phyloP scores from a whole-genome alignment of 2,797 vertebrate species.

The Sebastes elongatus region DNA sequence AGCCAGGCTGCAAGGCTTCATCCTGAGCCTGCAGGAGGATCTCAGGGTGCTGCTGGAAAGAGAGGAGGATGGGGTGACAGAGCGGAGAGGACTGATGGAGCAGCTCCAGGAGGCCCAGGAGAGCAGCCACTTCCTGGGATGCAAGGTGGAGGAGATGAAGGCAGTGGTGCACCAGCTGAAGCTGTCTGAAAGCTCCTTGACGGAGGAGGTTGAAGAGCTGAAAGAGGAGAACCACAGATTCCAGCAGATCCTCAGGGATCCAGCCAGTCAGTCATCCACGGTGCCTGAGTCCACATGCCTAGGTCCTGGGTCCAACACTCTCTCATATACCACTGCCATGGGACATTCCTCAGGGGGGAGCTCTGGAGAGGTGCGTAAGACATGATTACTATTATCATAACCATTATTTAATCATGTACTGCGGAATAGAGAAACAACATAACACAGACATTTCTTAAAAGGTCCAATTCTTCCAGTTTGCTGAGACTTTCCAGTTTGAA shows the following conservation, averaged over 20 bases:
- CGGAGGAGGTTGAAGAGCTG: conserved; percentile 78
- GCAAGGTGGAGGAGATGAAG: conserved; percentile 81
- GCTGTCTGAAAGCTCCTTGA: conserved; percentile 76
- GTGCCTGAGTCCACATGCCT: background rate
- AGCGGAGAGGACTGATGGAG: conserved; percentile 65
- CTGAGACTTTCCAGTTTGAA: background rate
- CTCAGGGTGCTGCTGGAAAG: conserved; percentile 75
- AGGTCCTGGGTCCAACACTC: background rate
- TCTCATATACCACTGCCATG: background rate
- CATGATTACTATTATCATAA: background rate
- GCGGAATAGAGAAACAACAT: background rate
- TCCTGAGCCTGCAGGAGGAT: conserved; percentile 79
- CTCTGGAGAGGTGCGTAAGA: conserved; percentile 50
- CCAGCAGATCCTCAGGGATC: conserved; percentile 39
- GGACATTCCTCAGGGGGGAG: conserved; percentile 3
- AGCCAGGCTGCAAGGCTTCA: conserved; percentile 67
- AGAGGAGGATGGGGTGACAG: conserved; percentile 69
- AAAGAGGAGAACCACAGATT: conserved; percentile 78
- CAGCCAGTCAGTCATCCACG: conserved; percentile 10
- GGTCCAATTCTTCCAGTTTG: background rate
- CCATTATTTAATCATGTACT: background rate
- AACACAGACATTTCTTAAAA: background rate
- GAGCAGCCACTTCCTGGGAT: conserved; percentile 69
- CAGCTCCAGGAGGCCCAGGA: conserved; percentile 79
- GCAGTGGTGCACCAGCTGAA: conserved; percentile 67